phyloP scores from a whole-genome alignment of 2,113 vertebrate genomes.

The Antechinus stuartii region DNA sequence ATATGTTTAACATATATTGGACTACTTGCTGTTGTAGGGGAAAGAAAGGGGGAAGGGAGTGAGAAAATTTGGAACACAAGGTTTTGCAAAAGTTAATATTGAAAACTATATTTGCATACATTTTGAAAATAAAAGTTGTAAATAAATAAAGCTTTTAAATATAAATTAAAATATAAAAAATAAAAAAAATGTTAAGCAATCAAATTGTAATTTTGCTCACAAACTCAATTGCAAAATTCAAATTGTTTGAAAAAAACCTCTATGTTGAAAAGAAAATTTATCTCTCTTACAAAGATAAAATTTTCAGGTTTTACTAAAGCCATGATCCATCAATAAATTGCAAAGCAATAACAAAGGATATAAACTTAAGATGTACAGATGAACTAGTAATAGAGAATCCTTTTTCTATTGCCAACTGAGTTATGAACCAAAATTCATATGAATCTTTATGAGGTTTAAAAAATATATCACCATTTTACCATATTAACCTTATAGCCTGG shows the following conservation, averaged over 20 bases:
- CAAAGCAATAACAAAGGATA: not conserved
- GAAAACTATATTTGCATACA: too few species aligned
- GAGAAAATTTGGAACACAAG: too few species aligned
- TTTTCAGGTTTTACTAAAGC: accelerated
- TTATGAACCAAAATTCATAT: not conserved
- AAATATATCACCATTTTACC: conserved; percentile 22
- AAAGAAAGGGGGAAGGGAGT: too few species aligned
- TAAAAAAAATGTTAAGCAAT: not conserved
- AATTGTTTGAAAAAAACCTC: too few species aligned
- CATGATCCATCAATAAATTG: not conserved
- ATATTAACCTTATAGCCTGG: conserved; percentile 12
- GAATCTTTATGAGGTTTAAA: conserved; percentile 37
- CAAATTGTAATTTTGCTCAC: not conserved
- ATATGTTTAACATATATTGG: too few species aligned
- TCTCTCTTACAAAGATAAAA: not conserved
- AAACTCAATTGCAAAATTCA: not conserved
- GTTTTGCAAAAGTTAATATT: too few species aligned
- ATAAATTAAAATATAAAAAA: too few species aligned
- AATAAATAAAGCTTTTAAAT: too few species aligned
- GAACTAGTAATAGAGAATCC: not conserved
- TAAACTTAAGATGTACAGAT: not conserved
- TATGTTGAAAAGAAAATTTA: not conserved
- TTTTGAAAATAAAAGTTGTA: too few species aligned
- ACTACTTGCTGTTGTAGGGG: too few species aligned
- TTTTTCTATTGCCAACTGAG: not conserved